Evolutionary conservation across 2,888 invertebrate genomes (phyloP), one percentile per base, ranked within the genome.

Genomic region (Lasioglossum vierecki): DNA sequence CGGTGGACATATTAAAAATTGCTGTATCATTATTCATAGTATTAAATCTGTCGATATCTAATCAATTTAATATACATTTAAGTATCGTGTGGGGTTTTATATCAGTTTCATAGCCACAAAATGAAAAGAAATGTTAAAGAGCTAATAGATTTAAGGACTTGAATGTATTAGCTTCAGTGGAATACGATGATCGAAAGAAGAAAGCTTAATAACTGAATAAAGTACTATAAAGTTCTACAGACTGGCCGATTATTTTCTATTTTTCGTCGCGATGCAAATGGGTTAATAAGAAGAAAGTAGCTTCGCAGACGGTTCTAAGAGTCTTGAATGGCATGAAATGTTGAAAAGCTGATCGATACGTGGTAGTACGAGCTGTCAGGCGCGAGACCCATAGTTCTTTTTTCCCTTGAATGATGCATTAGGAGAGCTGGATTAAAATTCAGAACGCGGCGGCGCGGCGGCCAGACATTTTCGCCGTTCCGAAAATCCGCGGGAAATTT

Each of bases 401-500:
- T 30, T 63, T 63, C 15, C 6, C 5, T 15, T 15, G 22, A 53
- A 53, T 53, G 53, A 53, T 53, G 53, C 22, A 63, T 63, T 13
- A 11, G 39, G 8, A 9, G 39, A 9, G 39, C 22, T 39, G 4
- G 22, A 49, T 76, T 35, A 77, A 68, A 49, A 77, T 68, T 26
- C 39, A 68, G 15, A 49, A 41, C 18, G 49, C 35, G 4, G 46
- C 66, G 39, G 30, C 49, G 53, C 49, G 53, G 22, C 73, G 41
- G 30, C 22, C 30, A 71, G 70, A 78, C 77, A 8, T 53, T 18
- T 39, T 4, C 22, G n/a, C 26, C 53, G 49, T 18, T 4, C 2
- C 39, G 46, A 49, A 53, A 53, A 77, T 39, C 76, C 53, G 8
- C 39, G 11, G 66, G 66, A 68, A 76, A 68, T 78, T 81, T 41